A percentile compares a stretch with the other conserved stretches of the same genome.
These are phyloP conservation scores for Phrynocephalus vlangalii DNA, from an alignment of 2,797 vertebrate species.

Conservation along the genomic window DNA sequence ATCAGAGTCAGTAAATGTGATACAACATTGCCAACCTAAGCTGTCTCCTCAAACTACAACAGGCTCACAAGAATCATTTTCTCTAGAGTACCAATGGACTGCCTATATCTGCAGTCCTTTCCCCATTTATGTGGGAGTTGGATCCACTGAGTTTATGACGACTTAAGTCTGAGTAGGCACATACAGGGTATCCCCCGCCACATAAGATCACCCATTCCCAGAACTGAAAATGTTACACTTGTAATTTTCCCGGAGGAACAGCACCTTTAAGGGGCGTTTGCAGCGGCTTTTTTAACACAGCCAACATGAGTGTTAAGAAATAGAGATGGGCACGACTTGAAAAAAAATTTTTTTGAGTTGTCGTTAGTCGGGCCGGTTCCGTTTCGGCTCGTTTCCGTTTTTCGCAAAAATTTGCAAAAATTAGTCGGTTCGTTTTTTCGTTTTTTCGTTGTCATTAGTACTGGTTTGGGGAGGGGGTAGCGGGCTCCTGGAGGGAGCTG, in stretches of 20 bases:
- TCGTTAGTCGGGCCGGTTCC: no score
- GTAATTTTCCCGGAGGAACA: not conserved
- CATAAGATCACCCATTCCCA: not conserved
- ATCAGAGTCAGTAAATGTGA: not conserved
- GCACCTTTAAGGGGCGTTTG: not conserved
- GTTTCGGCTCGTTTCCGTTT: no score
- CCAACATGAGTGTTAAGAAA: not conserved
- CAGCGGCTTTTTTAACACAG: not conserved
- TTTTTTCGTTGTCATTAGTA: no score
- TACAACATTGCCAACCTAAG: not conserved
- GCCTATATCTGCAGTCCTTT: not conserved
- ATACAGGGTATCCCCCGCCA: not conserved
- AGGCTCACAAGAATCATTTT: not conserved
- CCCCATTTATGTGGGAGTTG: not conserved
- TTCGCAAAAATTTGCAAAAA: no score
- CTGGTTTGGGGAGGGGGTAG: no score
- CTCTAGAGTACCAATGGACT: not conserved
- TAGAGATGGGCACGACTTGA: no score
- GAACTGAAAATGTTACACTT: not conserved
- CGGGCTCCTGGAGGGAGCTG: no score
- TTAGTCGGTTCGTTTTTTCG: no score
- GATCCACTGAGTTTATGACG: not conserved
- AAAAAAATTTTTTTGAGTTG: no score
- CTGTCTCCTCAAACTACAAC: not conserved
- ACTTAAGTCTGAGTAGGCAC: not conserved